Conservation (phyloP, 2,113 vertebrate species). For the Salvelinus sp. region DNA sequence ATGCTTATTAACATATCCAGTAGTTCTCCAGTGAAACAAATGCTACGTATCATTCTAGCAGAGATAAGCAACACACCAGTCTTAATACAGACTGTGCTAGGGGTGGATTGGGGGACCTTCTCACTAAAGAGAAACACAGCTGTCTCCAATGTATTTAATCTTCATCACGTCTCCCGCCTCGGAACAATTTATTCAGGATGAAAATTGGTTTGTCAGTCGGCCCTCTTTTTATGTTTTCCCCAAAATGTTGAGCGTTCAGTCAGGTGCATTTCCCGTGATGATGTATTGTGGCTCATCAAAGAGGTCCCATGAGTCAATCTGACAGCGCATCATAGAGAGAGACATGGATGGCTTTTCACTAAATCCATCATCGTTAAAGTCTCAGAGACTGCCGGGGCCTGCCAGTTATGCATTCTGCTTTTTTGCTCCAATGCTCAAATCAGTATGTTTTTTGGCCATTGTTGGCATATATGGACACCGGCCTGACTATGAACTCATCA, state of each 20-base stretch:
- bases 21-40: neutral
- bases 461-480: too few species aligned
- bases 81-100: neutral
- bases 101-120: neutral
- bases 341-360: conserved; percentile 12
- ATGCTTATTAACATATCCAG: conserved; percentile 25
- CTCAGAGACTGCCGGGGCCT: neutral
- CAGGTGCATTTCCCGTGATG: neutral
- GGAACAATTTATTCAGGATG: conserved; percentile 9
- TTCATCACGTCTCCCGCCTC: conserved; percentile 12
- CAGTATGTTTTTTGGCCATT: too few species aligned
- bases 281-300: conserved; percentile 1
- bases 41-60: conserved; percentile 1
- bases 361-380: conserved; percentile 18
- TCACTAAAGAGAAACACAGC: neutral
- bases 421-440: neutral
- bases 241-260: neutral
- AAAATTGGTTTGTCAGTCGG: conserved; percentile 1
- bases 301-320: neutral
- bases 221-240: neutral
- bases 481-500: neutral
- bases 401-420: neutral
- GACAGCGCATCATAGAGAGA: neutral
- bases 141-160: conserved; percentile 6
- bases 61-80: neutral